Percentiles rank a stretch among this genome's conserved stretches.
These are phyloP conservation scores for Andrena praecox DNA, from an alignment of 2,888 invertebrate species.

Conservation along the genomic window DNA sequence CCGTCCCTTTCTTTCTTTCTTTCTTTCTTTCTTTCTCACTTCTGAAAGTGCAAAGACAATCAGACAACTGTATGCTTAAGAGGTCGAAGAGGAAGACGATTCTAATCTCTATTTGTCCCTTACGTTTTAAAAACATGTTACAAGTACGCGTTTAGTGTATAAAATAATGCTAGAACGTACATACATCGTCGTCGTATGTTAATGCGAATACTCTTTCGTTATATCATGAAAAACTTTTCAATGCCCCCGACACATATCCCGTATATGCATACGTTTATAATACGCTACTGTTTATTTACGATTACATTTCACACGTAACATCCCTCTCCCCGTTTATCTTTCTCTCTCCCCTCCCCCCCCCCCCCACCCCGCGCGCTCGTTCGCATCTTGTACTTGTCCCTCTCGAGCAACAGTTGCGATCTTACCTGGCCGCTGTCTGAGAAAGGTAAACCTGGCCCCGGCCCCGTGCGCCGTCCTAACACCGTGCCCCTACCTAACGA, in stretches of 20 bases:
- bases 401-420: slow-evolving; percentile 70
- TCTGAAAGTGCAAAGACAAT: slow-evolving; percentile 53
- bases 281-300: slow-evolving; percentile 45
- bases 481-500: slow-evolving; percentile 48
- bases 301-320: slow-evolving; percentile 38
- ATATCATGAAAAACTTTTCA: slow-evolving; percentile 53
- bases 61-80: slow-evolving; percentile 70
- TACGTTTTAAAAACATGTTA: slow-evolving; percentile 56
- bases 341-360: no score
- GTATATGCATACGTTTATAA: slow-evolving; percentile 44
- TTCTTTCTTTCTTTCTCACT: not conserved
- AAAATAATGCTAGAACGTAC: slow-evolving; percentile 63
- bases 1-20: not conserved
- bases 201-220: slow-evolving; percentile 41
- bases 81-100: slow-evolving; percentile 72
- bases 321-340: not conserved
- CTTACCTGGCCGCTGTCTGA: slow-evolving; percentile 48
- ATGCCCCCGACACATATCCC: slow-evolving; percentile 57
- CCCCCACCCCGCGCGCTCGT: slow-evolving; percentile 1
- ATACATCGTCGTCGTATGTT: slow-evolving; percentile 49
- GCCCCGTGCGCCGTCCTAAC: not conserved
- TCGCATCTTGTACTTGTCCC: slow-evolving; percentile 53
- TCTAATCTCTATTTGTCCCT: slow-evolving; percentile 58
- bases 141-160: slow-evolving; percentile 51
- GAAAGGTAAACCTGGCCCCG: slow-evolving; percentile 6